Base-by-base conservation (phyloP, 2,888 invertebrate genomes). In the Coremacera marginata region DNA sequence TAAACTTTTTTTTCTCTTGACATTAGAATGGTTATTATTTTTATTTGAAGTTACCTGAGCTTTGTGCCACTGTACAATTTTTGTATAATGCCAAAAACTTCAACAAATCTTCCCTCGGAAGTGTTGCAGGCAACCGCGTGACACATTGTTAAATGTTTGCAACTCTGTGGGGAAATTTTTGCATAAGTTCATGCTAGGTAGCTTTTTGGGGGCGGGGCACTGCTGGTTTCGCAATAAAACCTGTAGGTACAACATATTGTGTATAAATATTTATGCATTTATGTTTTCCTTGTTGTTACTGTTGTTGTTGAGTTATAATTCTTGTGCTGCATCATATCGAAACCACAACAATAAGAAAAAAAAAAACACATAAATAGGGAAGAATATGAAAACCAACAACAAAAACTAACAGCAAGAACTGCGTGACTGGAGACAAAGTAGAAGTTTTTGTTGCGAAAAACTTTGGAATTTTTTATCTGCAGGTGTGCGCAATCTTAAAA, bases 261-360 rank as follows among this genome's bases (percentile, higher is more conserved):
- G 27, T 65, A 37, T 67, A 76, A 71, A 76, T 76, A 76, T 70
- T 70, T 76, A 76, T 76, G 44, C 57, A 70, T 60, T 60, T 55
- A 25, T 70, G 62, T 52, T 70, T 14, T 16, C 14, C 37, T n/a
- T 63, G 27, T 62, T 60, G 34, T 27, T 65, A 25, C 25, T 67
- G 51, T 27, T 25, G 14, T 4, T 51, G 19, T 51, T 0, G 11
- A 7, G 25, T 5, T 49, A 51, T 22, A 44, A 2, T 11, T 52
- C 25, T 74, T 62, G 22, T 51, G 19, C 19, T 63, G 49, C 19
- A 22, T n/a, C 44, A 22, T 31, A 70, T 31, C 51, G 60, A 67
- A 60, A 70, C n/a, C 60, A 51, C 72, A 52, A 31, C 44, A 70
- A 16, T 49, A 70, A 31, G 14, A 63, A 19, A 9, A n/a, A 34